A percentile compares a stretch with the other conserved stretches of the same genome.
Evolutionary conservation across 2,888 invertebrate species (phyloP).

Genomic region (Cephus sareptanus): DNA sequence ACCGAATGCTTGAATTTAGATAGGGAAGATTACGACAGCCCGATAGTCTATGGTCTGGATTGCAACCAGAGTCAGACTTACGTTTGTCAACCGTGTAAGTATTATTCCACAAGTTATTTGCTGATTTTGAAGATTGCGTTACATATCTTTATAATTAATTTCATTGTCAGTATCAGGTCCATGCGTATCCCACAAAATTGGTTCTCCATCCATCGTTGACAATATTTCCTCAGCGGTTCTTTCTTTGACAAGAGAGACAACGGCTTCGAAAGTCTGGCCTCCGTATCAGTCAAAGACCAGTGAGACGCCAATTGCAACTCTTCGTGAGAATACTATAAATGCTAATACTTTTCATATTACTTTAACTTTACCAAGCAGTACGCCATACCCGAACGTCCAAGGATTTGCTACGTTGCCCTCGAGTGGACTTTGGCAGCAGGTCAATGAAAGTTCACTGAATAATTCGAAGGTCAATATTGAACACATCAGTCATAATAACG

Average conservation of each 20-base stretch:
- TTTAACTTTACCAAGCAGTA: background rate
- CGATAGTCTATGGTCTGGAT: slow-evolving; percentile 38
- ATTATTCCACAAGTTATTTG: background rate
- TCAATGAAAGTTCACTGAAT: background rate
- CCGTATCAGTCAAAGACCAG: background rate
- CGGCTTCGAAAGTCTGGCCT: no score
- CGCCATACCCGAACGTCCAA: background rate
- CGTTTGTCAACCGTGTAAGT: slow-evolving; percentile 40
- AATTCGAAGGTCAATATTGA: background rate
- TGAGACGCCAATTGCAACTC: background rate
- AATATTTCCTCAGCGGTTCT: background rate
- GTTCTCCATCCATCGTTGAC: background rate
- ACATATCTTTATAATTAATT: background rate
- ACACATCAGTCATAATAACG: background rate
- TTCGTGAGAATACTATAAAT: background rate
- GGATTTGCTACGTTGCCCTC: background rate
- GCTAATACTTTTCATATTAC: background rate
- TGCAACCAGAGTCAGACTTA: slow-evolving; percentile 35
- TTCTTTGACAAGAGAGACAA: background rate
- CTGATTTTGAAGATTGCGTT: background rate
- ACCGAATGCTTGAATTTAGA: slow-evolving; percentile 42
- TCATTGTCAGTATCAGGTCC: background rate
- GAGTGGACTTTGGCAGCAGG: background rate
- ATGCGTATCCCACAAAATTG: background rate
- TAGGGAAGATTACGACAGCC: slow-evolving; percentile 32